Evolutionary conservation across 1,140 invertebrate genomes (phyloP), one percentile per base, ranked within the genome.

Genomic region (Physella acuta): DNA sequence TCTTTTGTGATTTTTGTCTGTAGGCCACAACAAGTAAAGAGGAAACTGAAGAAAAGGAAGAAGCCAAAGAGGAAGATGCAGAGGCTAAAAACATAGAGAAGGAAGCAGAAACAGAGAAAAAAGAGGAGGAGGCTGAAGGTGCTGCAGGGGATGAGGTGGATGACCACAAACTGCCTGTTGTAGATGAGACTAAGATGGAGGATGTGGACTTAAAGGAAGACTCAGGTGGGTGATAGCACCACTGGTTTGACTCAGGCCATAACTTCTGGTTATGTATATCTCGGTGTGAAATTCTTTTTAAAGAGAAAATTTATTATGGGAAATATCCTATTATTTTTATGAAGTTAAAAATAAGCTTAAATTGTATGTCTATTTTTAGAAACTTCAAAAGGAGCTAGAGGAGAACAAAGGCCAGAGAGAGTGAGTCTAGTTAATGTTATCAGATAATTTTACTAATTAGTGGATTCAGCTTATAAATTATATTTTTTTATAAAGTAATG

Each of bases 191-290:
- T 26, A 61, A 64, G 14, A 68, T 53, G 56, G 64, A 63, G 51
- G 60, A 72, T 34, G 53, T 31, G 11, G 44, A 70, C 60, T 17
- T 56, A 17, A 53, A 66, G 52, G 63, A 66, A 37, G 63, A 66
- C 8, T 24, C 24, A n/a, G 5, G 26, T 55, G 8, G 53, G 5
- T 24, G 26, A 24, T 24, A n/a, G 8, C 24, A 36, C 58, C 39
- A 44, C 20, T 44, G 39, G 8, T 44, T 44, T 44, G 39, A 44
- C 20, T 44, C 39, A 44, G 20, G 8, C 20, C 39, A 8, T 44
- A 20, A 11, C 39, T 44, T 44, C 39, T 44, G n/a, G n/a, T n/a
- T n/a, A n/a, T n/a, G n/a, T n/a, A n/a, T n/a, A n/a, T n/a, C n/a
- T n/a, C n/a, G n/a, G n/a, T n/a, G n/a, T n/a, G n/a, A n/a, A n/a